Base-by-base conservation (phyloP, 1,140 invertebrate species). In the Meteorus sp. region DNA sequence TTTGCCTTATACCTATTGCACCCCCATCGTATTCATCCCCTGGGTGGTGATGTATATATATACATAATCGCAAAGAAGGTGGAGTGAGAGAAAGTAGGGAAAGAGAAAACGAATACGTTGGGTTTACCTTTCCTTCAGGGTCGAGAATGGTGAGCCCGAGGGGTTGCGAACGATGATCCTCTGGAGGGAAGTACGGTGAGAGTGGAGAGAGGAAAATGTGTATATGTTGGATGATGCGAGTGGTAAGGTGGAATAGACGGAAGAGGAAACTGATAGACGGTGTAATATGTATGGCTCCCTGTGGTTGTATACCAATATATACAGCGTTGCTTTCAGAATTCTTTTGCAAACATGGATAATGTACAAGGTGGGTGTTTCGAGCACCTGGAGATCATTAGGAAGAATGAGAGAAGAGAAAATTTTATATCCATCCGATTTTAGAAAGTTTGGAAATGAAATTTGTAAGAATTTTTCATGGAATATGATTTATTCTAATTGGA, bases 131-230 rank as follows among this genome's bases (percentile, higher is more conserved):
- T 27, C 51, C 39, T 41, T 27, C 23, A 23, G 23, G 23, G 8
- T 17, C 8, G 15, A 7, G 31, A 37, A 52, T 35, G 51, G 56
- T 29, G 53, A 55, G 44, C 20, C 53, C 22, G 37, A 48, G 53
- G 54, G 59, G 33, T 52, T 56, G 29, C 56, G 66, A 67, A 61
- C 53, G 59, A 67, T 67, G 61, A 65, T 65, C 48, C 66, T 62
- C 62, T 43, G 41, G 60, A 59, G 67, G 55, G 56, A 62, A 52
- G 51, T 15, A 51, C 43, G 55, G n/a, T n/a, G n/a, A 20, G 13
- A 39, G 27, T 54, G 41, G 33, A 15, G 29, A 19, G 13, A 27
- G 41, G 52, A 48, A 55, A 51, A 39, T 59, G 31, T 59, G 50
- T 47, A 25, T 19, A 29, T 48, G 27, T 33, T 25, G 22, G 15